These are phyloP conservation scores for Agrypnia vestita DNA, from an alignment of 1,140 invertebrate genomes.

Conservation along the genomic window DNA sequence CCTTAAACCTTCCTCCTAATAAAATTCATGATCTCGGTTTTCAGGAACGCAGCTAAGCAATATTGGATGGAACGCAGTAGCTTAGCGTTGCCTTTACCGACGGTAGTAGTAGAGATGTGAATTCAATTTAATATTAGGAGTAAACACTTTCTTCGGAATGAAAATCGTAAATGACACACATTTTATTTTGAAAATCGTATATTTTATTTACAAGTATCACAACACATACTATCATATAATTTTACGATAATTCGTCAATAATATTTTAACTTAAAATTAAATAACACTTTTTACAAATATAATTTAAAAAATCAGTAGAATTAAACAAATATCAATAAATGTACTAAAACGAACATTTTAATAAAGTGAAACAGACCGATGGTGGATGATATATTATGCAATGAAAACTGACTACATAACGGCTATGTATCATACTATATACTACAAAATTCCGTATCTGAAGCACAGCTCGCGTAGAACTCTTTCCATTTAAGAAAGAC, in stretches of 20 bases:
- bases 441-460: too few species aligned
- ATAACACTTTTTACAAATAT: conserved; percentile 53
- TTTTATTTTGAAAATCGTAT: conserved; percentile 33
- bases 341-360: conserved; percentile 41
- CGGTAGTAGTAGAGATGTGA: too few species aligned
- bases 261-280: conserved; percentile 56
- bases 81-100: too few species aligned
- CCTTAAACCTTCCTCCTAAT: too few species aligned
- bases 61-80: too few species aligned
- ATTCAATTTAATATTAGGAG: too few species aligned
- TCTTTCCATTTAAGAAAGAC: too few species aligned
- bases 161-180: neutral
- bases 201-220: conserved; percentile 60
- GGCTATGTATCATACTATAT: neutral
- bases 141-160: neutral
- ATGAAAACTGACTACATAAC: neutral
- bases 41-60: too few species aligned
- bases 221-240: conserved; percentile 53
- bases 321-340: conserved; percentile 25
- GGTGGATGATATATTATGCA: neutral
- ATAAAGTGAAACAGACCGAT: conserved; percentile 6
- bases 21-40: too few species aligned
- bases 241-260: too few species aligned
- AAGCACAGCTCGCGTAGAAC: too few species aligned
- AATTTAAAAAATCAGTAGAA: conserved; percentile 11